A percentile compares a stretch with the other conserved stretches of the same genome.
Conservation (phyloP, 2,888 invertebrate species). For the Leptura quadrifasciata region DNA sequence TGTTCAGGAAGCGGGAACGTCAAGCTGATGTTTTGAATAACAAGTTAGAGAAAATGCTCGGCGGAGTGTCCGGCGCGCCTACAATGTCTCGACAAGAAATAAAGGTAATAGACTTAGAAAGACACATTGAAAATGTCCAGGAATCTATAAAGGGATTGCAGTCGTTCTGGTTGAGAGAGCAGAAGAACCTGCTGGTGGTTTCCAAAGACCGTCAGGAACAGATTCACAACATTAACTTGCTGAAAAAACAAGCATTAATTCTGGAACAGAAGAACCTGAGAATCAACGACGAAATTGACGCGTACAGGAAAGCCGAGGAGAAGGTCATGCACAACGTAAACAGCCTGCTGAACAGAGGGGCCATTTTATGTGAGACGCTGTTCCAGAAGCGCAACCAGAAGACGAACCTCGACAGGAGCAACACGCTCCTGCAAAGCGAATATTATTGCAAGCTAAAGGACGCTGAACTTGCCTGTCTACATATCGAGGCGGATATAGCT, state of each 20-base stretch:
- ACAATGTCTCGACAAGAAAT: slow-evolving; percentile 77
- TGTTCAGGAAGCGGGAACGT: slow-evolving; percentile 75
- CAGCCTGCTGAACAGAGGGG: slow-evolving; percentile 78
- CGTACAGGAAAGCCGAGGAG: slow-evolving; percentile 76
- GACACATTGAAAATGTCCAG: slow-evolving; percentile 78
- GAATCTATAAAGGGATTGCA: slow-evolving; percentile 81
- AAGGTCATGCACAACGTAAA: slow-evolving; percentile 79
- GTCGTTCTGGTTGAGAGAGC: slow-evolving; percentile 85
- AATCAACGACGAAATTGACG: slow-evolving; percentile 80
- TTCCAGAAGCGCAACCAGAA: slow-evolving; percentile 76
- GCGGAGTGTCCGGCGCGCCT: slow-evolving; percentile 73
- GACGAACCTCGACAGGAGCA: slow-evolving; percentile 76
- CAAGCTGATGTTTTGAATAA: slow-evolving; percentile 75
- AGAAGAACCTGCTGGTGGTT: slow-evolving; percentile 82
- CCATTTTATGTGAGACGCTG: slow-evolving; percentile 77
- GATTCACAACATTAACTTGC: slow-evolving; percentile 81
- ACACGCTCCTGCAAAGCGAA: slow-evolving; percentile 75
- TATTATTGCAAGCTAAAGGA: slow-evolving; percentile 77
- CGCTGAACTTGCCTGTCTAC: slow-evolving; percentile 81
- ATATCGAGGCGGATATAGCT: slow-evolving; percentile 81
- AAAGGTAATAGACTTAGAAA: slow-evolving; percentile 81
- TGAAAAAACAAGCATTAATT: slow-evolving; percentile 81
- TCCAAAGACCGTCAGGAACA: slow-evolving; percentile 82
- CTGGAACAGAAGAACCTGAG: slow-evolving; percentile 86
- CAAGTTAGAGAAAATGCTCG: slow-evolving; percentile 75